These are phyloP conservation scores for Lineus longissimus DNA, from an alignment of 1,140 invertebrate genomes.

Conservation along the genomic window DNA sequence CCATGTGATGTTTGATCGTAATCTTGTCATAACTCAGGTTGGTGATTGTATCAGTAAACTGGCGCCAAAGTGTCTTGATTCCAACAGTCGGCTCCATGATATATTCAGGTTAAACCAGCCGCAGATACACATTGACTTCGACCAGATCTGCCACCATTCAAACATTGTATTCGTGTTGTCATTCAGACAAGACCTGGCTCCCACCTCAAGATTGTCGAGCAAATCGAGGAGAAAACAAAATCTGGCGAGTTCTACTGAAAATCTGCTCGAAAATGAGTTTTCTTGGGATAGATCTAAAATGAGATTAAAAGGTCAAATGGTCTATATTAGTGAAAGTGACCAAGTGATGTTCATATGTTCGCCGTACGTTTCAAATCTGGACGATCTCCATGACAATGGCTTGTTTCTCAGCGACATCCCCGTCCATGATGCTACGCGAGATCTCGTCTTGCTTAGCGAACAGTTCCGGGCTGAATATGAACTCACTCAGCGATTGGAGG, in stretches of 20 bases:
- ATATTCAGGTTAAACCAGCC: slow-evolving; percentile 80
- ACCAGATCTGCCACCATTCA: slow-evolving; percentile 89
- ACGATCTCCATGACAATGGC: slow-evolving; percentile 82
- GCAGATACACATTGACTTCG: slow-evolving; percentile 80
- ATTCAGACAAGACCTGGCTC: slow-evolving; percentile 61
- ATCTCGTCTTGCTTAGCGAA: slow-evolving; percentile 90
- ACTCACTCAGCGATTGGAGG: slow-evolving; percentile 85
- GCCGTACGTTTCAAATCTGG: slow-evolving; percentile 85
- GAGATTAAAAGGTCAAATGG: slow-evolving; percentile 78
- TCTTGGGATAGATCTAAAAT: neutral
- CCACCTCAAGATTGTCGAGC: slow-evolving; percentile 61
- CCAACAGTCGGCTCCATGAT: slow-evolving; percentile 69
- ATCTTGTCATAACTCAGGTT: slow-evolving; percentile 76
- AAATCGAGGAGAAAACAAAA: neutral
- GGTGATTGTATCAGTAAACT: slow-evolving; percentile 72
- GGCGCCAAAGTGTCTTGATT: slow-evolving; percentile 60
- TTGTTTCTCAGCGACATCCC: slow-evolving; percentile 89
- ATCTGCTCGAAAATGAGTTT: neutral
- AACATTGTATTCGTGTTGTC: slow-evolving; percentile 94
- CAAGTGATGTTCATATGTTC: slow-evolving; percentile 85
- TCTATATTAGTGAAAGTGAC: slow-evolving; percentile 83
- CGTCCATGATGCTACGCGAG: slow-evolving; percentile 88
- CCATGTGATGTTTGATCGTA: slow-evolving; percentile 86
- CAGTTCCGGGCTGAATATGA: slow-evolving; percentile 96
- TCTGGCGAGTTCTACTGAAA: neutral